phyloP scores from a whole-genome alignment of 92 coral and sea anemone genomes.

The Phenganax subtilis region DNA sequence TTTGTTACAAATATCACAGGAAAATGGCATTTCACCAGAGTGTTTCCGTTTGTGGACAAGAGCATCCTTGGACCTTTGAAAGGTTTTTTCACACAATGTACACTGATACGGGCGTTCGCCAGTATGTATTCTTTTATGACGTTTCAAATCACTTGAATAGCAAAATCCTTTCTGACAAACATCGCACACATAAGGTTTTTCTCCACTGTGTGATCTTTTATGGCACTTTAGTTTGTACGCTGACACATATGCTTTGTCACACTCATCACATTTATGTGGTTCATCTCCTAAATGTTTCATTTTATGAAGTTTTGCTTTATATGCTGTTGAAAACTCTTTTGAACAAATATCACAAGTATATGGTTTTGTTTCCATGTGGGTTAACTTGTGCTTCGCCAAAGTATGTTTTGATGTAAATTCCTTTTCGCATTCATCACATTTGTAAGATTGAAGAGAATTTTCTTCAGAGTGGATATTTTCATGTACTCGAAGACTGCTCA shows the following conservation, averaged over 20 bases:
- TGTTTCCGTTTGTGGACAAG: background rate
- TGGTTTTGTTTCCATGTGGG: slow-evolving; percentile 9
- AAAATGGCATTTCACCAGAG: slow-evolving; percentile 2
- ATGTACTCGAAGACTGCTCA: background rate
- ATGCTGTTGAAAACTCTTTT: background rate
- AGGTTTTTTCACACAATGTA: background rate
- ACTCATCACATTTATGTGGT: slow-evolving; percentile 1
- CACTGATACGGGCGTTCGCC: background rate
- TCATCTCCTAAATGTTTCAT: background rate
- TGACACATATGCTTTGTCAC: background rate
- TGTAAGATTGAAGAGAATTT: background rate
- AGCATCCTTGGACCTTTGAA: background rate
- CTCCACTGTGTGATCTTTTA: slow-evolving; percentile 1
- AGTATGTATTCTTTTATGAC: background rate
- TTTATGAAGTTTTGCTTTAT: slow-evolving; percentile 9
- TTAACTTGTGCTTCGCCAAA: slow-evolving; percentile 19
- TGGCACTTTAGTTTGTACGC: background rate
- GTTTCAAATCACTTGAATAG: background rate
- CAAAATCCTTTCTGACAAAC: background rate
- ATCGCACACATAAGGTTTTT: background rate
- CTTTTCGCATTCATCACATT: slow-evolving; percentile 1
- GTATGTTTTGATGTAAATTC: background rate
- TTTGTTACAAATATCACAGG: background rate
- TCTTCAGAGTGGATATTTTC: background rate
- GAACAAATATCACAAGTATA: slow-evolving; percentile 3